Evolutionary conservation across 2,888 invertebrate species (phyloP).

Genomic region (Pterostichus niger): DNA sequence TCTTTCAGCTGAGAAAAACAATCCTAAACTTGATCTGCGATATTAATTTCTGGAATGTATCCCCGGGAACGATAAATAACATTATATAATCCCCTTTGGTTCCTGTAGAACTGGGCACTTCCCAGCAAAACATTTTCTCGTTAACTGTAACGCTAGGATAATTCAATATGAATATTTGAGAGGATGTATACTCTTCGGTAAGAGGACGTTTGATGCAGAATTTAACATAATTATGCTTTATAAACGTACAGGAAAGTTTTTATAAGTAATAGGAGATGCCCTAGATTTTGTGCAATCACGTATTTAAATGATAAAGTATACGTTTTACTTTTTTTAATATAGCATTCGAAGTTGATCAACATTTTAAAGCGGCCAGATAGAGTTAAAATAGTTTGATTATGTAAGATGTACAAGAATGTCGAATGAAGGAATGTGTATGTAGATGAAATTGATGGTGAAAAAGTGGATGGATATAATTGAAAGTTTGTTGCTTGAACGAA

Average conservation of each 20-base stretch:
- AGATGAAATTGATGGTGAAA: too few species aligned
- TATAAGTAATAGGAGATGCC: not conserved
- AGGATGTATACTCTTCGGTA: too few species aligned
- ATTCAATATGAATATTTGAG: slow-evolving; percentile 54
- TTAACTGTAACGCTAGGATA: not conserved
- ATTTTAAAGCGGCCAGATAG: too few species aligned
- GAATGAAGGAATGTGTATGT: too few species aligned
- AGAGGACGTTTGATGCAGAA: not conserved
- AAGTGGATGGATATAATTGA: too few species aligned
- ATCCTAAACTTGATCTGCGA: too few species aligned
- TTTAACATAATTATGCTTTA: slow-evolving; percentile 9
- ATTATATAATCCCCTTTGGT: slow-evolving; percentile 23
- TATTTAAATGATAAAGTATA: not conserved
- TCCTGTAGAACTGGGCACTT: not conserved
- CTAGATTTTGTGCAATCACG: slow-evolving; percentile 10
- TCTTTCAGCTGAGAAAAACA: too few species aligned
- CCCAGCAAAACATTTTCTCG: not conserved
- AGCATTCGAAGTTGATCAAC: too few species aligned
- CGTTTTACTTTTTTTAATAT: too few species aligned
- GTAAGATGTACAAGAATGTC: too few species aligned
- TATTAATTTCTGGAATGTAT: slow-evolving; percentile 19
- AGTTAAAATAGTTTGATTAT: too few species aligned
- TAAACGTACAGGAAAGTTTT: slow-evolving; percentile 16
- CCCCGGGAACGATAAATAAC: slow-evolving; percentile 25
- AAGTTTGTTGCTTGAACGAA: too few species aligned